Evolutionary conservation across 2,113 vertebrate species (phyloP), one percentile per base, ranked within the genome.

Genomic region (Gambusia affinis): DNA sequence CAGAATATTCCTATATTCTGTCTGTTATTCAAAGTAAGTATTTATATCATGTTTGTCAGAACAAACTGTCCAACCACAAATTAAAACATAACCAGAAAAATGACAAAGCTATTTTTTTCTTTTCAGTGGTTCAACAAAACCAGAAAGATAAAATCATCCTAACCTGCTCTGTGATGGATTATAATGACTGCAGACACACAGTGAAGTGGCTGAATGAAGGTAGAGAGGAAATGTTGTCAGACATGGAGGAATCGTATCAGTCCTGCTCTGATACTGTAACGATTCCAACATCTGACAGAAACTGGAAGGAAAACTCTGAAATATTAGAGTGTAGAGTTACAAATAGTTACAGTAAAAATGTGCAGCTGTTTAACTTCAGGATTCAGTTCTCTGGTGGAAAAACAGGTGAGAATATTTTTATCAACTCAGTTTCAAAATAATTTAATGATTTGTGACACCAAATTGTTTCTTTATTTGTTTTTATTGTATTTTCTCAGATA

Each of bases 1-100:
- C 22, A 57, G 24, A n/a, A 22, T 0, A 0, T 35, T 0, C 0
- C 0, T 27, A 64, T 31, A 0, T 4, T 30, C 61, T 74, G 57
- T 80, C 42, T 73, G 57, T 80, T 37, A 0, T 76, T n/a, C 4
- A 4, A 61, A 76, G 82, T 80, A 57, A 80, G 77, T 80, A 62
- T 65, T 65, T 39, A 7, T 14, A 27, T 77, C 31, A 35, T 1
- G 0, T 17, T 37, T 39, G 2, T 35, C 31, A 37, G n/a, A 4
- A 71, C 4, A n/a, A 64, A 76, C 28, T 64, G 7, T 28, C 3
- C 12, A 24, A 37, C 35, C 28, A 57, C 51, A 57, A 8, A 24
- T 2, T 57, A 8, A 57, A 57, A 57, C 51, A 57, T 24, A 8
- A 10, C 51, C 1, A 2, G 1, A n/a, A 57, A 54, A 54, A 54